Evolutionary conservation across 2,888 invertebrate genomes (phyloP), one percentile per base, ranked within the genome.

Genomic region (Drosophila ustulata): DNA sequence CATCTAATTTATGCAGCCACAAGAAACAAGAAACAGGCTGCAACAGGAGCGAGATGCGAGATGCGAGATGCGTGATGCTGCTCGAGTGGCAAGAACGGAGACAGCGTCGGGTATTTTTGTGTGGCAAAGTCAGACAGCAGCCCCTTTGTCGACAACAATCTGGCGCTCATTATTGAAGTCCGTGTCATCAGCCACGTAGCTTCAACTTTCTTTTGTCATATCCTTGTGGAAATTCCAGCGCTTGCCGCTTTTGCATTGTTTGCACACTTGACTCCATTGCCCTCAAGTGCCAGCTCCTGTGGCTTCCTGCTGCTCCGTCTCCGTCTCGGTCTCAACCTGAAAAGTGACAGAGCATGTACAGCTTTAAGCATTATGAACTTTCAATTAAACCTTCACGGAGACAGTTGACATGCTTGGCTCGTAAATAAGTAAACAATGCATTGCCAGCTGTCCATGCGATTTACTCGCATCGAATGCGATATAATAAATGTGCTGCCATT

Each of bases 231-330:
- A 84, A 85, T 85, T 85, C 86, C 83, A 56, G 69, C 71, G 82
- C 83, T 82, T 66, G 75, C 70, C 75, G 74, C 67, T 66, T 64
- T 68, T 75, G 66, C 78, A 83, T 88, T 88, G 87, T 88, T 86
- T 88, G 69, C 75, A 59, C 56, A 83, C 89, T 86, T 86, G 84
- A 88, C 85, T 88, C 78, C 87, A 86, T 83, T 86, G 85, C 87
- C 71, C 71, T 88, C 68, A 83, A 85, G 87, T 83, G 78, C 26
- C 57, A 47, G n/a, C 57, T 71, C 41, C 61, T 72, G 64, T 65
- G 66, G 79, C 50, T 57, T 47, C 50, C 65, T 52, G 28, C 63
- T 25, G 25, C 57, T 30, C 28, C 56, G 4, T 11, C 4, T 4
- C 45, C 3, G 5, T 13, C 8, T 6, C 3, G 25, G 8, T 7